Evolutionary conservation across 2,888 invertebrate species (phyloP).

Genomic region (Rhagophthalmus giganteus): DNA sequence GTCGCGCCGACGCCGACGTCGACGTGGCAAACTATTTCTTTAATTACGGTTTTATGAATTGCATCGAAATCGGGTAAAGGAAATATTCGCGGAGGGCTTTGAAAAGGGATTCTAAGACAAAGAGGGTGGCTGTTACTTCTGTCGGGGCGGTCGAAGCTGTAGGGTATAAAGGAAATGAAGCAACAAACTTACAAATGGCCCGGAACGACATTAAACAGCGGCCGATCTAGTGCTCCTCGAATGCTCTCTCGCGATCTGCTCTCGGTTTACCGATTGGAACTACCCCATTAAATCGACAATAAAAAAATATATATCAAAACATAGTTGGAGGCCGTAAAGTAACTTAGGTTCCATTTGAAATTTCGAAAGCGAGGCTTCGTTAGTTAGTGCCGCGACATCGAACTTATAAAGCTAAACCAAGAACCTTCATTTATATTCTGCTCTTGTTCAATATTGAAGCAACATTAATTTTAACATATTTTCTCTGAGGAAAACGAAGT

Average conservation of each 20-base stretch:
- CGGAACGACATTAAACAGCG: slow-evolving; percentile 54
- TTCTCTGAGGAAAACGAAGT: slow-evolving; percentile 46
- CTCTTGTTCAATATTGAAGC: slow-evolving; percentile 47
- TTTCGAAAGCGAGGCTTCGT: neutral
- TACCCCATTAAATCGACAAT: slow-evolving; percentile 34
- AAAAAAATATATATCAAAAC: slow-evolving; percentile 8
- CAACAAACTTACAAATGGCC: slow-evolving; percentile 55
- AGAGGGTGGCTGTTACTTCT: slow-evolving; percentile 26
- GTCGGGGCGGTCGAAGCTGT: slow-evolving; percentile 21
- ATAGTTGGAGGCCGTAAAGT: slow-evolving; percentile 3
- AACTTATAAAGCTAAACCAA: slow-evolving; percentile 11
- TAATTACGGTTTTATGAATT: slow-evolving; percentile 5
- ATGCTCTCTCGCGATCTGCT: slow-evolving; percentile 49
- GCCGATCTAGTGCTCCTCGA: slow-evolving; percentile 44
- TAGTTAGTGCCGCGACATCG: slow-evolving; percentile 7
- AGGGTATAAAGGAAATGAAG: slow-evolving; percentile 51
- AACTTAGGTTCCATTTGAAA: neutral
- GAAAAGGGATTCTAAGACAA: slow-evolving; percentile 20
- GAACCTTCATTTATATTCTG: slow-evolving; percentile 34
- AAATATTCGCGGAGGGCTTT: slow-evolving; percentile 14
- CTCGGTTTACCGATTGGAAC: slow-evolving; percentile 50
- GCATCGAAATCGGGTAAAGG: slow-evolving; percentile 13
- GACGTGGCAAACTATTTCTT: too few relatives aligned
- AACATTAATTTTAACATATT: slow-evolving; percentile 54
- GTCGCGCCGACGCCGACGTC: too few relatives aligned